Conservation (phyloP, 2,797 vertebrate species). For the Neoniphon sammara region DNA sequence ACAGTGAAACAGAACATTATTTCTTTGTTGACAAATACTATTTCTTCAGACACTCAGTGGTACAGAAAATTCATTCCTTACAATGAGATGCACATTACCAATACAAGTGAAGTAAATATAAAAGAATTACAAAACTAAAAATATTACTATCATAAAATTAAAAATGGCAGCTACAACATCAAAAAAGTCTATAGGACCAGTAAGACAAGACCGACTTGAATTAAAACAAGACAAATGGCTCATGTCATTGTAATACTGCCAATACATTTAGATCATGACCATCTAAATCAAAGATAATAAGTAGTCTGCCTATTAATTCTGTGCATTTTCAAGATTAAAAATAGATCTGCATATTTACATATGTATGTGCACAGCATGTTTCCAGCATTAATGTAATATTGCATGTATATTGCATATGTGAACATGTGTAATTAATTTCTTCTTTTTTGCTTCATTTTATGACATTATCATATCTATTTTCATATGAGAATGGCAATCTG, state of each 20-base stretch:
- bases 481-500: constrained; percentile 30
- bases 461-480: constrained; percentile 30
- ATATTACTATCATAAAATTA: constrained; percentile 19
- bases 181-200: constrained; percentile 37
- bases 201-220: constrained; percentile 54
- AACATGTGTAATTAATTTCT: constrained; percentile 45
- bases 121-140: constrained; percentile 62
- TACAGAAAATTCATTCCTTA: constrained; percentile 51
- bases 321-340: constrained; percentile 74
- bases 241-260: constrained; percentile 46
- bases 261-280: constrained; percentile 45
- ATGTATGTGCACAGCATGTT: constrained; percentile 74
- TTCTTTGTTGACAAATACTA: constrained; percentile 39
- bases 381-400: constrained; percentile 78
- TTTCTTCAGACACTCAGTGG: constrained; percentile 55
- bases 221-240: constrained; percentile 67
- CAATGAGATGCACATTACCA: constrained; percentile 60
- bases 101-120: constrained; percentile 52
- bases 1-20: constrained; percentile 46
- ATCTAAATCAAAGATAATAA: constrained; percentile 49
- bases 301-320: constrained; percentile 53
- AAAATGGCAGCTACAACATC: constrained; percentile 57
- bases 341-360: constrained; percentile 78
- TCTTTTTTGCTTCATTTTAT: constrained; percentile 54
- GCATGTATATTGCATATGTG: constrained; percentile 82